phyloP scores from a whole-genome alignment of 2,888 invertebrate genomes.

The Deroplatys truncata region DNA sequence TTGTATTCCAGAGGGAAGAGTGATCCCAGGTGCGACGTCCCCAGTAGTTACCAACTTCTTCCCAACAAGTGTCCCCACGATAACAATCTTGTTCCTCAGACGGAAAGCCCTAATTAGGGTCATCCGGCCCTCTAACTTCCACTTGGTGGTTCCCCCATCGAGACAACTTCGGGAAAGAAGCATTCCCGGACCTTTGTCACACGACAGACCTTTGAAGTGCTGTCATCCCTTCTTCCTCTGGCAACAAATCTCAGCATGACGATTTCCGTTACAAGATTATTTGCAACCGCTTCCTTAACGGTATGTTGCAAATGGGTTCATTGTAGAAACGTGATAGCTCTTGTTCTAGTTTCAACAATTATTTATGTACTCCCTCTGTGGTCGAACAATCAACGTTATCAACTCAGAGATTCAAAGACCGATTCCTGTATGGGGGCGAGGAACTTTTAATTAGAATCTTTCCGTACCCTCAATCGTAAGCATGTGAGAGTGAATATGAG shows the following conservation, averaged over 20 bases:
- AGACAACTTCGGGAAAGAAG: background rate
- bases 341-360: too few relatives aligned
- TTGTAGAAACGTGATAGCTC: too few relatives aligned
- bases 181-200: background rate
- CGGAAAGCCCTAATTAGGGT: background rate
- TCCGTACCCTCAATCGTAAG: too few relatives aligned
- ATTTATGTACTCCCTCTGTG: too few relatives aligned
- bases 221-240: background rate
- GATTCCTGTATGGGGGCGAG: too few relatives aligned
- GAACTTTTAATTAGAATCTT: too few relatives aligned
- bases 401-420: too few relatives aligned
- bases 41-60: background rate
- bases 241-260: background rate
- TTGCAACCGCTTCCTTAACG: too few relatives aligned
- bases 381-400: too few relatives aligned
- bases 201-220: background rate
- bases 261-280: too few relatives aligned
- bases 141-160: background rate
- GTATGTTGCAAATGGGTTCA: too few relatives aligned
- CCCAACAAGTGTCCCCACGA: background rate
- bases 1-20: background rate
- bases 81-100: background rate
- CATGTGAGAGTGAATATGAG: too few relatives aligned
- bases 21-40: background rate
- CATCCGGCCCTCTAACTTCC: background rate